Conservation (phyloP, 2,888 invertebrate species). For the Himalopsyche kuldschensis region DNA sequence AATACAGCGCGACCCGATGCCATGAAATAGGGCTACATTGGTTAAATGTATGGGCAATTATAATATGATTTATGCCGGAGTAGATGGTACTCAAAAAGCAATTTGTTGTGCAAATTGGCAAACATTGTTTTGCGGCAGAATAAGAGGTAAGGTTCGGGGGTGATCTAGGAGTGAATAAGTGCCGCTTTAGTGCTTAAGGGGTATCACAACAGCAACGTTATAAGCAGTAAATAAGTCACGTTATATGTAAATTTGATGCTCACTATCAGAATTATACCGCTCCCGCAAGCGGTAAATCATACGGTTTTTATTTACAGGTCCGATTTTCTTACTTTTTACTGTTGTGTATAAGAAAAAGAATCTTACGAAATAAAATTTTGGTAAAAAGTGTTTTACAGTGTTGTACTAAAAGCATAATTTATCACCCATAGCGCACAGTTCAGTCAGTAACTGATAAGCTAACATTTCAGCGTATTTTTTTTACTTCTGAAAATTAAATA, state of each 20-base stretch:
- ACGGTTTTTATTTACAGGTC: no score
- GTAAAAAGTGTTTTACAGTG: no score
- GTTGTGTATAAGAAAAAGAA: no score
- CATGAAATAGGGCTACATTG: background rate
- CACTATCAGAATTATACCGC: background rate
- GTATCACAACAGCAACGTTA: background rate
- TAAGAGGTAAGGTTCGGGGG: background rate
- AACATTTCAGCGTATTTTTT: no score
- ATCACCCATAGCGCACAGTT: no score
- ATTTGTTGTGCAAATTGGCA: constrained; percentile 25
- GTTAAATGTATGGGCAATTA: constrained; percentile 17
- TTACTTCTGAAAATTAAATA: no score
- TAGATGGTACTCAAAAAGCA: constrained; percentile 9
- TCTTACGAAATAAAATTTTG: no score
- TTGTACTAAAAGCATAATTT: no score
- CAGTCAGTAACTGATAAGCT: no score
- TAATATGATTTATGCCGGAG: constrained; percentile 21
- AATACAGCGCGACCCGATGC: background rate
- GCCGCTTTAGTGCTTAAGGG: background rate
- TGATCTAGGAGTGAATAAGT: background rate
- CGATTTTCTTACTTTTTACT: no score
- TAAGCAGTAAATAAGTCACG: background rate
- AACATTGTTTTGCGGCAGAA: constrained; percentile 12
- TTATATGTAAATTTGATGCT: background rate
- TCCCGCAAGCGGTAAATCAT: no score